Conservation (phyloP, 2,797 vertebrate species). For the Lacerta bilineata region DNA sequence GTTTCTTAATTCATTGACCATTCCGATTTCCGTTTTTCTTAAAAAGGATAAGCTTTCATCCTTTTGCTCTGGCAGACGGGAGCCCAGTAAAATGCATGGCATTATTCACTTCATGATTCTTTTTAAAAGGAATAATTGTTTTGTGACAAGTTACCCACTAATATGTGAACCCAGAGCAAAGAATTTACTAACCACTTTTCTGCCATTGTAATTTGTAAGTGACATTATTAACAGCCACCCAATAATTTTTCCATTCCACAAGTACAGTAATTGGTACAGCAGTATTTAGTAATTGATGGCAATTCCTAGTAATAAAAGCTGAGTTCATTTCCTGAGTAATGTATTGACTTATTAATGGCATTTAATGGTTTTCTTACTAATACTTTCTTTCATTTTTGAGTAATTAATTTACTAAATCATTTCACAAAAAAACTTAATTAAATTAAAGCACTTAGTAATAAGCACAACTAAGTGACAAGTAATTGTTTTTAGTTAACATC, state of each 20-base stretch:
- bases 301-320: constrained; percentile 81
- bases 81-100: background rate
- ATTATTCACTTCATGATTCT: constrained; percentile 12
- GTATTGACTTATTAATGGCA: constrained; percentile 83
- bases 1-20: background rate
- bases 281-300: constrained; percentile 77
- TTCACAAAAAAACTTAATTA: constrained; percentile 76
- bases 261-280: constrained; percentile 75
- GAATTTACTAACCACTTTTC: constrained; percentile 71
- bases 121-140: background rate
- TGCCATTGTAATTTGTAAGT: constrained; percentile 72
- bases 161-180: constrained; percentile 54
- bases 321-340: constrained; percentile 78
- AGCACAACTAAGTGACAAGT: constrained; percentile 54
- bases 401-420: constrained; percentile 78
- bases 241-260: constrained; percentile 77
- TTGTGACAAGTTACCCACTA: constrained; percentile 14
- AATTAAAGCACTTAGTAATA: constrained; percentile 69
- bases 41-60: background rate
- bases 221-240: constrained; percentile 75
- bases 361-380: constrained; percentile 78
- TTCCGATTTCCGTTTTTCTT: background rate
- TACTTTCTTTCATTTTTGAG: constrained; percentile 79
- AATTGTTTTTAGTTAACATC: constrained; percentile 63
- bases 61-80: background rate